Evolutionary conservation across 2,888 invertebrate species (phyloP).

Genomic region (Calameuta idolon): DNA sequence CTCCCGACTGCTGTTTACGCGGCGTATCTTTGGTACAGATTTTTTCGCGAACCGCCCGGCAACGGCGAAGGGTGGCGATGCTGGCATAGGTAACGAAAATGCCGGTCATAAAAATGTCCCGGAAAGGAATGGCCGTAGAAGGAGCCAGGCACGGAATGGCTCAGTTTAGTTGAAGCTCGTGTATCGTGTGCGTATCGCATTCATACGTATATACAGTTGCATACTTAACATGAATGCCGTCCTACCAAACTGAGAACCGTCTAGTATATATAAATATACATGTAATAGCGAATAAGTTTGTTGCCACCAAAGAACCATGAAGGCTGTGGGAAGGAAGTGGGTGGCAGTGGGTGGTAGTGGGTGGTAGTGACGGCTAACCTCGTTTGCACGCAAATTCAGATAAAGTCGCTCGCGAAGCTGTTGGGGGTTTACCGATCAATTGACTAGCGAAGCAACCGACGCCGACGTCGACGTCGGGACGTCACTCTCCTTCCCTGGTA

Average conservation of each 20-base stretch:
- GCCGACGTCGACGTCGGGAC: constrained; percentile 3
- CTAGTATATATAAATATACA: not conserved
- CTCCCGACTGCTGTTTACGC: constrained; percentile 24
- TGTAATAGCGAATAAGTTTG: too few relatives aligned
- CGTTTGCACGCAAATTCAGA: constrained; percentile 49
- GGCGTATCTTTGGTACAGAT: constrained; percentile 20
- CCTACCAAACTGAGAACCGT: not conserved
- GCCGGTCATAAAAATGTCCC: constrained; percentile 52
- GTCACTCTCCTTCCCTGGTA: not conserved
- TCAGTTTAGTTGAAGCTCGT: not conserved
- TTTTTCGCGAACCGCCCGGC: constrained; percentile 25
- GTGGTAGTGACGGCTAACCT: constrained; percentile 36
- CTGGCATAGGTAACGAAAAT: constrained; percentile 36
- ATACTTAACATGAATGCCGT: not conserved
- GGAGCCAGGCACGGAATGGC: not conserved
- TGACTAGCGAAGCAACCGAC: constrained; percentile 21
- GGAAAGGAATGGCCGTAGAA: constrained; percentile 42
- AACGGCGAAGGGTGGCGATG: constrained; percentile 4
- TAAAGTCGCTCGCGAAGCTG: constrained; percentile 34
- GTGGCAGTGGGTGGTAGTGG: constrained; percentile 1
- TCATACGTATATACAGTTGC: not conserved
- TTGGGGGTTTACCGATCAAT: constrained; percentile 33
- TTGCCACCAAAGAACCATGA: not conserved
- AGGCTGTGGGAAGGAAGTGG: not conserved
- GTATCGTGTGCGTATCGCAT: not conserved